These are phyloP conservation scores for Neria commutata DNA, from an alignment of 2,888 invertebrate genomes.

Conservation along the genomic window DNA sequence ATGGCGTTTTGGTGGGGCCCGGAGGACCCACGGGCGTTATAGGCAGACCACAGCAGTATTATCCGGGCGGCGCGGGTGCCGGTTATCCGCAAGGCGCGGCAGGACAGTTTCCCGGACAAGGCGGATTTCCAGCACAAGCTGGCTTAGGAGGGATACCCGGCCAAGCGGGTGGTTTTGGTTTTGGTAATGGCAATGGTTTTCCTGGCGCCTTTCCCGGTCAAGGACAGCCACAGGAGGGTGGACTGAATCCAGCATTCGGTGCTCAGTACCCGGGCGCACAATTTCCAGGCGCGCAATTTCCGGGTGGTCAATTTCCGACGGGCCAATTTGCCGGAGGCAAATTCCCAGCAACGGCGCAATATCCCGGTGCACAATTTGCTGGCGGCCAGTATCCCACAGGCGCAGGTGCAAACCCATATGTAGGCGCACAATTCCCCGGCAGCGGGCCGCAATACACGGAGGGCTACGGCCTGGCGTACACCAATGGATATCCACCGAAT, in stretches of 20 bases:
- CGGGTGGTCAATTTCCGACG: conserved; percentile 31
- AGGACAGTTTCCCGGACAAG: conserved; percentile 40
- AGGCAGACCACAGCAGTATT: conserved; percentile 40
- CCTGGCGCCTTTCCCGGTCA: conserved; percentile 27
- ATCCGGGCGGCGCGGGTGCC: conserved; percentile 27
- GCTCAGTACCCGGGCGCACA: conserved; percentile 29
- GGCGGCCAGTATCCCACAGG: conserved; percentile 28
- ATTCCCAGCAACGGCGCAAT: conserved; percentile 32
- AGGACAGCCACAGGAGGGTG: conserved; percentile 20
- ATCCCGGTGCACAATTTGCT: conserved; percentile 32
- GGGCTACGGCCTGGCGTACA: conserved; percentile 45
- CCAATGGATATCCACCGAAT: conserved; percentile 32
- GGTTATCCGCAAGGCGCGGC: conserved; percentile 34
- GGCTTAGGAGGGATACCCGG: conserved; percentile 25
- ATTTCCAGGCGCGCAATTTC: conserved; percentile 29
- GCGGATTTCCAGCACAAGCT: conserved; percentile 28
- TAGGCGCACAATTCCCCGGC: conserved; percentile 28
- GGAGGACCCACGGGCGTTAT: conserved; percentile 64
- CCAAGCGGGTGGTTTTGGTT: conserved; percentile 26
- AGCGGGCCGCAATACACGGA: conserved; percentile 45
- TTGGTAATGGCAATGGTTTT: conserved; percentile 20
- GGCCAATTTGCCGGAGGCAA: conserved; percentile 29
- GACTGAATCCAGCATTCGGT: conserved; percentile 10
- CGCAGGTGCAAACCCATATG: conserved; percentile 38
- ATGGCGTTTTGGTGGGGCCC: conserved; percentile 62